Evolutionary conservation across 2,888 invertebrate genomes (phyloP).

Genomic region (Zeuzera pyrina): DNA sequence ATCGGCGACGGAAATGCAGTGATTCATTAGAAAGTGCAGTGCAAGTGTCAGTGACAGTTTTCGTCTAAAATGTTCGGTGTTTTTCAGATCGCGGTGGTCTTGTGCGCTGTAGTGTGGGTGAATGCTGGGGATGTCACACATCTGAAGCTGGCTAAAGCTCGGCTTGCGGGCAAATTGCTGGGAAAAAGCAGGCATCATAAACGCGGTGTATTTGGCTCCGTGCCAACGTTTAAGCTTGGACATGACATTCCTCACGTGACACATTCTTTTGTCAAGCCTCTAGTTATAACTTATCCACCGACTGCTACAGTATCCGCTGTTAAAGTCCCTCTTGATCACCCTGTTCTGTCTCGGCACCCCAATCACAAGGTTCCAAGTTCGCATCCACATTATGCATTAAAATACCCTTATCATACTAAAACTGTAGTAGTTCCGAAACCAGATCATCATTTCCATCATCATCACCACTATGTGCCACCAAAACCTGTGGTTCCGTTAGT

Average conservation of each 20-base stretch:
- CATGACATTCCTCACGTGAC: slow-evolving; percentile 61
- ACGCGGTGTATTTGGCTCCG: slow-evolving; percentile 45
- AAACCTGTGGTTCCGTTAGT: slow-evolving; percentile 43
- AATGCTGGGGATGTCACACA: slow-evolving; percentile 41
- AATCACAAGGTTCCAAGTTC: slow-evolving; percentile 45
- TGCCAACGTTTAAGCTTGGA: slow-evolving; percentile 64
- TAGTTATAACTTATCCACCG: slow-evolving; percentile 62
- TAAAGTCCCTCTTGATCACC: slow-evolving; percentile 53
- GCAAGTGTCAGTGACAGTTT: slow-evolving; percentile 13
- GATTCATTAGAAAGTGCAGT: slow-evolving; percentile 15
- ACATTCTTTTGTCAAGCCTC: slow-evolving; percentile 60
- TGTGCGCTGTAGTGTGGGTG: slow-evolving; percentile 42
- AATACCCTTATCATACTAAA: slow-evolving; percentile 46
- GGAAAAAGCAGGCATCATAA: slow-evolving; percentile 47
- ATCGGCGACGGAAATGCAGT: slow-evolving; percentile 19
- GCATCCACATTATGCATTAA: slow-evolving; percentile 52
- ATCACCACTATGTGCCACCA: slow-evolving; percentile 54
- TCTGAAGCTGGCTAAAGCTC: slow-evolving; percentile 39
- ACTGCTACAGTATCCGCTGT: slow-evolving; percentile 56
- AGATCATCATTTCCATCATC: slow-evolving; percentile 57
- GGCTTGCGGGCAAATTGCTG: slow-evolving; percentile 35
- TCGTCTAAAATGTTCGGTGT: slow-evolving; percentile 19
- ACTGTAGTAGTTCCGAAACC: slow-evolving; percentile 35
- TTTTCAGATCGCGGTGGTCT: slow-evolving; percentile 57
- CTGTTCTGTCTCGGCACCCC: slow-evolving; percentile 37